A percentile compares a stretch with the other conserved stretches of the same genome.
Conservation (phyloP, 2,888 invertebrate species). For the Mactromeris polynyma region DNA sequence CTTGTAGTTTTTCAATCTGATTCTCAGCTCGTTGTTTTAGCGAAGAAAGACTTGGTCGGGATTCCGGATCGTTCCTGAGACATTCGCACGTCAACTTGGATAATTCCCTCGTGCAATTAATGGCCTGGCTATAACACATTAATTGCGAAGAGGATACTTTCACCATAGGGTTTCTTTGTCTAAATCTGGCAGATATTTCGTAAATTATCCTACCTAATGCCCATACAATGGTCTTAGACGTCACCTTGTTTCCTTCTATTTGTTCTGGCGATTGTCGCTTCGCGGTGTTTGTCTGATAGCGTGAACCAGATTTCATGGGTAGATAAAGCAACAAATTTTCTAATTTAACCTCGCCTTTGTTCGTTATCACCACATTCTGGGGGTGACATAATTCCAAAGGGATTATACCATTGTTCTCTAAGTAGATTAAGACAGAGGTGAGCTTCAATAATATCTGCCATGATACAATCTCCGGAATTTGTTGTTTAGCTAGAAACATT, state of each 20-base stretch:
- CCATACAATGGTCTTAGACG: conserved; percentile 73
- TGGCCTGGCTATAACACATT: conserved; percentile 56
- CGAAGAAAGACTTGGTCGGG: conserved; percentile 62
- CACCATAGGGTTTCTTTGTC: conserved; percentile 37
- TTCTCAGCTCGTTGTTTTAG: conserved; percentile 51
- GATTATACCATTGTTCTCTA: conserved; percentile 72
- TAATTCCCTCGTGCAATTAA: conserved; percentile 63
- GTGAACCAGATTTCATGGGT: conserved; percentile 71
- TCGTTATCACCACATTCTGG: conserved; percentile 76
- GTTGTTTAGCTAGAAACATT: conserved; percentile 73
- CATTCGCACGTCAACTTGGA: conserved; percentile 65
- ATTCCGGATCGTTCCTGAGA: conserved; percentile 56
- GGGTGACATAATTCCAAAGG: conserved; percentile 79
- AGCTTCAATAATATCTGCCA: conserved; percentile 80
- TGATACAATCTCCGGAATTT: conserved; percentile 78
- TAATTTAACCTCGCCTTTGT: conserved; percentile 77
- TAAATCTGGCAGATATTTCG: conserved; percentile 72
- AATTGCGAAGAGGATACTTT: conserved; percentile 51
- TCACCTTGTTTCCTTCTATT: conserved; percentile 60
- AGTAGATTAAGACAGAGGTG: conserved; percentile 78
- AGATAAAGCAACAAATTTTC: conserved; percentile 81
- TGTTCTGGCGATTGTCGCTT: conserved; percentile 74
- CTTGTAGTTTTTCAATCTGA: conserved; percentile 48
- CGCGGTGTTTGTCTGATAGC: conserved; percentile 72
- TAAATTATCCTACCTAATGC: conserved; percentile 78